Evolutionary conservation across 2,113 vertebrate species (phyloP).

Genomic region (Strigops habroptila): DNA sequence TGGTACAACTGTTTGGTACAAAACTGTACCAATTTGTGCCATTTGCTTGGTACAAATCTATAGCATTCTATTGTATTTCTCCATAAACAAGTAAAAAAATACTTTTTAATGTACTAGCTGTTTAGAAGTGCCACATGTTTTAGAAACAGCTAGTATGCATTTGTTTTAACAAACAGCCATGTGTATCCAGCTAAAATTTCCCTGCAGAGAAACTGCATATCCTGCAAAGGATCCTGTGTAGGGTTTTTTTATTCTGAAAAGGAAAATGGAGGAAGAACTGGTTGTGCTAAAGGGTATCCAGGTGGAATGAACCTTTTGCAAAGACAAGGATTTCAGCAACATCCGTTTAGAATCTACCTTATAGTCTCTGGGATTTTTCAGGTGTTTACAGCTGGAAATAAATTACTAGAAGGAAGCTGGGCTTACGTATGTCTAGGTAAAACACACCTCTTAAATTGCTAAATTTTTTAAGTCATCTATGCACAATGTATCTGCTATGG

Average conservation of each 20-base stretch:
- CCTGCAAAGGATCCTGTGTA: neutral
- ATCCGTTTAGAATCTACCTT: neutral
- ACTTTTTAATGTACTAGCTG: neutral
- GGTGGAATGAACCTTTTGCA: neutral
- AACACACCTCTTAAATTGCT: neutral
- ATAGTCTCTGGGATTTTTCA: neutral
- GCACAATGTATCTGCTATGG: neutral
- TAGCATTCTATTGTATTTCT: neutral
- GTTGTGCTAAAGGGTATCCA: neutral
- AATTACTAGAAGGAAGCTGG: neutral
- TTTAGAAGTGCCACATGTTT: neutral
- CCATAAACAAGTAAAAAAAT: neutral
- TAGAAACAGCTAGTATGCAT: neutral
- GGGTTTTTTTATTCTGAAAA: neutral
- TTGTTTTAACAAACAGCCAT: neutral
- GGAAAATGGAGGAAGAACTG: neutral
- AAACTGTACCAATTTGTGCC: neutral
- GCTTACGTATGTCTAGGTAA: neutral
- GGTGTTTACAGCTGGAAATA: neutral
- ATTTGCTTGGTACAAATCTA: neutral
- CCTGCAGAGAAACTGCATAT: neutral
- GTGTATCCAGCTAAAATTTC: neutral
- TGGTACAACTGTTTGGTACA: neutral
- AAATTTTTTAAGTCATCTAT: neutral
- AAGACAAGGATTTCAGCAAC: neutral